Conservation (phyloP, 2,113 vertebrate species). For the Entelurus aequoreus region DNA sequence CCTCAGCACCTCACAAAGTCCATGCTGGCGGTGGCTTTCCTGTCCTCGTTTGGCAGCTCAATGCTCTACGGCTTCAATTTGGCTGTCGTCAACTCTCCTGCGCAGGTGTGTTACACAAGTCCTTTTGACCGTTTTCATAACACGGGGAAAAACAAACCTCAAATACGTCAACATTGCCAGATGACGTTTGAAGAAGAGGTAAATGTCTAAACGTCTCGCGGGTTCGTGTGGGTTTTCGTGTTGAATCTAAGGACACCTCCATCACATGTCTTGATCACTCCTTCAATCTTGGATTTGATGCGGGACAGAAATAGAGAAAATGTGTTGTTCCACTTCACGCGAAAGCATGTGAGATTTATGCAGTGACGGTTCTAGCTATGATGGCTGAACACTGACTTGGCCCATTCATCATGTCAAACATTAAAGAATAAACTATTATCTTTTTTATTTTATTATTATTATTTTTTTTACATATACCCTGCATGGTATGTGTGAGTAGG, state of each 20-base stretch:
- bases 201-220: slow-evolving; percentile 16
- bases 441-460: too few relatives aligned
- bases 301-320: slow-evolving; percentile 7
- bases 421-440: too few relatives aligned
- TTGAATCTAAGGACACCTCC: slow-evolving; percentile 15
- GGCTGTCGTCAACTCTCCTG: slow-evolving; percentile 85
- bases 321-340: slow-evolving; percentile 17
- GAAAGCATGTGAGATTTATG: slow-evolving; percentile 5
- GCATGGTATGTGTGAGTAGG: too few relatives aligned
- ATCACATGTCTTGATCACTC: slow-evolving; percentile 21
- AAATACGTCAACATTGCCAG: background rate
- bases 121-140: background rate
- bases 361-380: too few relatives aligned
- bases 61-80: slow-evolving; percentile 87
- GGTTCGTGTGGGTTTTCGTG: slow-evolving; percentile 30
- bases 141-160: background rate
- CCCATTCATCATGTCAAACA: too few relatives aligned
- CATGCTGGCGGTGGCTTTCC: slow-evolving; percentile 76
- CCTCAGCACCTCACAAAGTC: slow-evolving; percentile 75
- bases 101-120: slow-evolving; percentile 67
- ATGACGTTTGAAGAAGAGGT: background rate
- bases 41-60: slow-evolving; percentile 85
- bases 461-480: too few relatives aligned
- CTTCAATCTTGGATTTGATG: slow-evolving; percentile 14
- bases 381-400: too few relatives aligned